Conservation (phyloP, 2,113 vertebrate species). For the Pyrgilauda ruficollis region DNA sequence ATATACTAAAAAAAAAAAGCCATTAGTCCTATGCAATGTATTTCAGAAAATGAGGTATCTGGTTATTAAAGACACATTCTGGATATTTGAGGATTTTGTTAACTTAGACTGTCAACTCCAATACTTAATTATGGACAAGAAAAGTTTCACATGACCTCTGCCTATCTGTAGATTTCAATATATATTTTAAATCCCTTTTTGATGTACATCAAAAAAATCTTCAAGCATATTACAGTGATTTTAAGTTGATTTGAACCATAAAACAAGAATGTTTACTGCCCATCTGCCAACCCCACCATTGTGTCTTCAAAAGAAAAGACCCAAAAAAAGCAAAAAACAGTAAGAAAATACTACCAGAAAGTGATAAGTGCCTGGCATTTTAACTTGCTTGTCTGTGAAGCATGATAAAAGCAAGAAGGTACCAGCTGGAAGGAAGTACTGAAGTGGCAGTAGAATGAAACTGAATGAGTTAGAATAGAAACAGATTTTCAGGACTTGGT, state of each 20-base stretch:
- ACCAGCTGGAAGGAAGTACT: background rate
- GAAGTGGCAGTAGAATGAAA: background rate
- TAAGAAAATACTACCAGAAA: background rate
- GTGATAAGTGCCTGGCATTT: background rate
- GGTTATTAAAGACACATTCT: background rate
- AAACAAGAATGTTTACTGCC: background rate
- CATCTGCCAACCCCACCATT: background rate
- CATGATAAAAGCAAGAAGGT: background rate
- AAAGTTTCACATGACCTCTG: background rate
- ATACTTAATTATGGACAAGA: background rate
- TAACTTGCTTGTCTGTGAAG: background rate
- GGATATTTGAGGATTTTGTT: conserved; percentile 10
- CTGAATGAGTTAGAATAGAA: background rate
- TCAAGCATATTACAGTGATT: background rate
- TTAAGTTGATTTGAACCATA: background rate
- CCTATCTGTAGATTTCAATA: background rate
- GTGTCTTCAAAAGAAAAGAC: background rate
- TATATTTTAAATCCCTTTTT: background rate
- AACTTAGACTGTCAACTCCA: background rate
- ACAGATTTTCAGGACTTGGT: background rate
- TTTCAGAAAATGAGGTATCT: background rate
- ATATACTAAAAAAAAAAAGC: background rate
- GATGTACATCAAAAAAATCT: background rate
- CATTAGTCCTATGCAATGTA: background rate
- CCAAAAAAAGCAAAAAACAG: background rate